phyloP scores from a whole-genome alignment of 2,113 vertebrate species.

The Columbina picui region DNA sequence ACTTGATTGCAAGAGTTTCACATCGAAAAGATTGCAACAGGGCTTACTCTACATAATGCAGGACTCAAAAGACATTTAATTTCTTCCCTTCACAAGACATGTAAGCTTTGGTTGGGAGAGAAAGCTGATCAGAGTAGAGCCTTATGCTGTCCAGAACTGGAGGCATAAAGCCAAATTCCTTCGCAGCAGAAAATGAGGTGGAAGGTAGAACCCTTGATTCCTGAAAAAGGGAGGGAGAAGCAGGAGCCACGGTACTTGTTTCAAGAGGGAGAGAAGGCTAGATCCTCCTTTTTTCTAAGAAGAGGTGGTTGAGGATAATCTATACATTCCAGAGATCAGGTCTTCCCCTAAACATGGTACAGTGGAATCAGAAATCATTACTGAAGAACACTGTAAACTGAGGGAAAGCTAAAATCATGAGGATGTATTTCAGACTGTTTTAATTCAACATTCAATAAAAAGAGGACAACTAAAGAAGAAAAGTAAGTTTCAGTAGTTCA shows the following conservation, averaged over 20 bases:
- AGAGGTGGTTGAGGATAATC: neutral
- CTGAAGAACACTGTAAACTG: neutral
- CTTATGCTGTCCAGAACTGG: neutral
- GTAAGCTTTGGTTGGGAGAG: neutral
- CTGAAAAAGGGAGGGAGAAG: neutral
- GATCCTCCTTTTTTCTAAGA: neutral
- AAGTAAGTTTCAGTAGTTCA: neutral
- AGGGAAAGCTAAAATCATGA: neutral
- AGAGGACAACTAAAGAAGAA: neutral
- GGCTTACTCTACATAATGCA: neutral
- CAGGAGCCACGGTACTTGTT: neutral
- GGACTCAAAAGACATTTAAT: neutral
- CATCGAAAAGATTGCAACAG: neutral
- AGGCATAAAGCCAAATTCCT: neutral
- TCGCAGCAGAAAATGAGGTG: neutral
- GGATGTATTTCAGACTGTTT: neutral
- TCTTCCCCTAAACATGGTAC: neutral
- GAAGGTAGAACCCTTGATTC: neutral
- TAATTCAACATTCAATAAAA: neutral
- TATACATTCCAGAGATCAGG: neutral
- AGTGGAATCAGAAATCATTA: neutral
- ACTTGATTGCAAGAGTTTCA: neutral
- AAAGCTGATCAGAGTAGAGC: neutral
- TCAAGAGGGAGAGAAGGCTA: neutral
- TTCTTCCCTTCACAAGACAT: neutral